Evolutionary conservation across 2,113 vertebrate species (phyloP).

Genomic region (Melanerpes aurifrons): DNA sequence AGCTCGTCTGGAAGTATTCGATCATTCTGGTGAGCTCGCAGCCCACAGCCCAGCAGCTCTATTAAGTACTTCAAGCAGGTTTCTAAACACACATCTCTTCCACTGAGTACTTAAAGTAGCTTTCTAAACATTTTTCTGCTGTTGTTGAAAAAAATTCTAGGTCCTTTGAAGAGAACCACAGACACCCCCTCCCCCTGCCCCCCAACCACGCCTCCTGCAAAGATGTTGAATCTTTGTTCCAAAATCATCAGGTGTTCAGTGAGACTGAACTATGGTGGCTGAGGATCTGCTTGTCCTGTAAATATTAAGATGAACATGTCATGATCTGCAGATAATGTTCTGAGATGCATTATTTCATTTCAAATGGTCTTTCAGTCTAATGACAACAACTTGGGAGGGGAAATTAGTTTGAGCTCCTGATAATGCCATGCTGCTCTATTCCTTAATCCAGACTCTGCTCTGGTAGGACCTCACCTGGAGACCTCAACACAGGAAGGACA

Average conservation of each 20-base stretch:
- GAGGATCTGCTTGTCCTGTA: neutral
- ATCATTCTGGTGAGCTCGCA: neutral
- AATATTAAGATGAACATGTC: neutral
- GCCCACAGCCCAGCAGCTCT: neutral
- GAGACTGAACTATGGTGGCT: neutral
- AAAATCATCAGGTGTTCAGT: neutral
- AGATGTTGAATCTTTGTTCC: neutral
- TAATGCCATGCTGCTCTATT: neutral
- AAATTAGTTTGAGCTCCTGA: neutral
- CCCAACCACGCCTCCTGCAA: neutral
- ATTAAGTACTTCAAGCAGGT: neutral
- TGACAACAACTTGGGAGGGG: neutral
- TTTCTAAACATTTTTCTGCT: neutral
- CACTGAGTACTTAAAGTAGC: neutral
- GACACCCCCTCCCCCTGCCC: fast-evolving
- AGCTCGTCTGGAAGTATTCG: constrained; percentile 24
- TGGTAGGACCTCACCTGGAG: too few relatives aligned
- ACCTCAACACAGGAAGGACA: too few relatives aligned
- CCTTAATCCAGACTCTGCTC: neutral
- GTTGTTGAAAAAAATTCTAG: neutral
- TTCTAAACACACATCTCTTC: neutral
- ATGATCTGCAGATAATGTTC: neutral
- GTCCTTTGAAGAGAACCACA: neutral
- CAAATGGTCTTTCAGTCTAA: neutral
- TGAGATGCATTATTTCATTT: neutral